Conservation (phyloP, 2,888 invertebrate genomes). For the Morpho achilles region DNA sequence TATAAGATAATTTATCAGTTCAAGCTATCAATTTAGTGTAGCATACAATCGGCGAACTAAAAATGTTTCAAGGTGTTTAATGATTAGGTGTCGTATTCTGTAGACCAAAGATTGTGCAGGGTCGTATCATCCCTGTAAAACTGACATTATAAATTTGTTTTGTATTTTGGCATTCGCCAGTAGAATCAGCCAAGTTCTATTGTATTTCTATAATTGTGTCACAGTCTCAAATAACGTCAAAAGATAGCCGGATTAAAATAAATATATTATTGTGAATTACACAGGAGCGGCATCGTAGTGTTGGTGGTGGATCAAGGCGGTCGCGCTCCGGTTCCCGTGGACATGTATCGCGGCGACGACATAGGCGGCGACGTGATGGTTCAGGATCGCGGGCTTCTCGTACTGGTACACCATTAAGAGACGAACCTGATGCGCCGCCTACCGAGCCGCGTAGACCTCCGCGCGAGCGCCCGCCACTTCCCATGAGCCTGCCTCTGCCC, state of each 20-base stretch:
- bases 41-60: too few species aligned
- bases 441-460: slow-evolving; percentile 87
- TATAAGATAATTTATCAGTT: too few species aligned
- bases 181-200: too few species aligned
- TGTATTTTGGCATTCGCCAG: too few species aligned
- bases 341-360: slow-evolving; percentile 50
- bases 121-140: too few species aligned
- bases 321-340: slow-evolving; percentile 55
- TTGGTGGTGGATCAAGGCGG: slow-evolving; percentile 45
- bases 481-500: slow-evolving; percentile 91
- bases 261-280: neutral
- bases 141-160: too few species aligned
- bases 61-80: too few species aligned
- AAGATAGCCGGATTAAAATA: neutral
- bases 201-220: too few species aligned
- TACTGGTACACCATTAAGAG: slow-evolving; percentile 91
- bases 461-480: slow-evolving; percentile 81
- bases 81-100: too few species aligned
- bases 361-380: slow-evolving; percentile 71
- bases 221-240: too few species aligned
- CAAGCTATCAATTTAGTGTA: too few species aligned
- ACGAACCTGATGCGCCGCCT: slow-evolving; percentile 86
- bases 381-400: slow-evolving; percentile 82
- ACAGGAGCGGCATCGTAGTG: slow-evolving; percentile 63
- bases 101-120: too few species aligned